Conservation (phyloP, 2,113 vertebrate genomes). For the Psammodynastes pulverulentus region DNA sequence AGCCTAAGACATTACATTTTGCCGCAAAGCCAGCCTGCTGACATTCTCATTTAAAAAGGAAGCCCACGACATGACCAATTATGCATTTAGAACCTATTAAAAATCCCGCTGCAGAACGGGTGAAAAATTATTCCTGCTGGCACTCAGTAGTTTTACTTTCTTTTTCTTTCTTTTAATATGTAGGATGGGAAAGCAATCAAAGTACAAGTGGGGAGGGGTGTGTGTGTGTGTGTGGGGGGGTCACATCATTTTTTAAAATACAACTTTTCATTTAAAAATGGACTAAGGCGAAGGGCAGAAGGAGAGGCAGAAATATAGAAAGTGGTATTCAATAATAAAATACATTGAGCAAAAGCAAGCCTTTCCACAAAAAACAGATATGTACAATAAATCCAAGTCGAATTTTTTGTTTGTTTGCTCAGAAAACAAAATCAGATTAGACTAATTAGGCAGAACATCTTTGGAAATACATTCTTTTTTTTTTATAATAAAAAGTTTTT, state of each 20-base stretch:
- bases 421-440: neutral
- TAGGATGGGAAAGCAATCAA: neutral
- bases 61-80: neutral
- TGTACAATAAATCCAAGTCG: neutral
- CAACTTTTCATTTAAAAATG: neutral
- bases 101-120: slow-evolving; percentile 9
- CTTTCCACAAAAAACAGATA: neutral
- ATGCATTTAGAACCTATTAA: slow-evolving; percentile 3
- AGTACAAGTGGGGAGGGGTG: neutral
- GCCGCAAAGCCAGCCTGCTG: neutral
- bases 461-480: neutral
- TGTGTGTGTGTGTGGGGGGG: too few species aligned
- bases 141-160: neutral
- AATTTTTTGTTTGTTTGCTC: neutral
- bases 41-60: slow-evolving; percentile 14
- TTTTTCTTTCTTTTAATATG: neutral
- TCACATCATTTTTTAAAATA: neutral
- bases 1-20: slow-evolving; percentile 17
- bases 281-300: neutral
- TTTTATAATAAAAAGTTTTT: too few species aligned
- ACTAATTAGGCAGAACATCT: neutral
- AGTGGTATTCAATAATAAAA: neutral
- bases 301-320: too few species aligned
- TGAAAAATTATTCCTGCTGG: neutral
- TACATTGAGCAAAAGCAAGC: neutral